phyloP scores from a whole-genome alignment of 1,140 invertebrate genomes.

The Spodoptera litura region DNA sequence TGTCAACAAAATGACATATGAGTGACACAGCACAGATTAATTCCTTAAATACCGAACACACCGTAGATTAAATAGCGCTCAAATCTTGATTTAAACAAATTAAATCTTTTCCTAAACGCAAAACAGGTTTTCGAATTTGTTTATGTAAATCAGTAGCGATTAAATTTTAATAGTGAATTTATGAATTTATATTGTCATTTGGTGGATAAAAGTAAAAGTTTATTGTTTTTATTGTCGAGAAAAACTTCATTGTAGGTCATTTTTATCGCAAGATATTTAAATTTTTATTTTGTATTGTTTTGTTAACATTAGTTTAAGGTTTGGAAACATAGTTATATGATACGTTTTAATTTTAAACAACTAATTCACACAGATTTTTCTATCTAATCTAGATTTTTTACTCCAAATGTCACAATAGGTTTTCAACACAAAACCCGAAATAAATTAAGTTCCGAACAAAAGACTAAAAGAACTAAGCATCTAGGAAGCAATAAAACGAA shows the following conservation, averaged over 20 bases:
- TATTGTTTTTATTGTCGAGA: neutral
- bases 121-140: constrained; percentile 34
- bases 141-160: constrained; percentile 25
- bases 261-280: no score
- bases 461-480: constrained; percentile 18
- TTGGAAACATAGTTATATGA: no score
- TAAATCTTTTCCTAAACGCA: constrained; percentile 28
- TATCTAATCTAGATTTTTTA: no score
- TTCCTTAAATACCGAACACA: constrained; percentile 32
- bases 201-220: constrained; percentile 10
- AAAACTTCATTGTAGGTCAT: neutral
- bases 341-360: no score
- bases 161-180: neutral
- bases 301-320: no score
- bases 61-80: neutral
- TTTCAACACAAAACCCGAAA: neutral
- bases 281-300: no score
- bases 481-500: constrained; percentile 46
- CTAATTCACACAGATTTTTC: no score
- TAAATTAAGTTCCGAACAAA: neutral
- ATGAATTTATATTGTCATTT: neutral
- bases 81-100: constrained; percentile 16
- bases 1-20: constrained; percentile 42
- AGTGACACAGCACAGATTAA: constrained; percentile 39
- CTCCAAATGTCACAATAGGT: no score